Evolutionary conservation across 2,888 invertebrate species (phyloP).

Genomic region (Calameuta filiformis): DNA sequence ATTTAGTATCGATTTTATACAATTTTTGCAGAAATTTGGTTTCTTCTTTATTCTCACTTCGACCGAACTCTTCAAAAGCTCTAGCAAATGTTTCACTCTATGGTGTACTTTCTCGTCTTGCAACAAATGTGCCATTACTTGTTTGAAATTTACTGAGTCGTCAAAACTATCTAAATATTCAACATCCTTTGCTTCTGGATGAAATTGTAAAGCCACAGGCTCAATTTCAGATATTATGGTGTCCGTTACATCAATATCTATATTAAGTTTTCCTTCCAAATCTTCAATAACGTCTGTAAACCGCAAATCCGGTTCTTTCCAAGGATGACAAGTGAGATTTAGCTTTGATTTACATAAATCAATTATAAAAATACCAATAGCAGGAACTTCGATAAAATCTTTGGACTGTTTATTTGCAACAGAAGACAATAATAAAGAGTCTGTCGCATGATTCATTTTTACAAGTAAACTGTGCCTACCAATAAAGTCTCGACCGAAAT

Average conservation of each 20-base stretch:
- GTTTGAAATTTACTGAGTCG: conserved; percentile 52
- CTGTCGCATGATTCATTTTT: conserved; percentile 63
- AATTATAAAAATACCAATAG: conserved; percentile 71
- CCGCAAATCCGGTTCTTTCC: conserved; percentile 59
- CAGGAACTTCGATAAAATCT: conserved; percentile 72
- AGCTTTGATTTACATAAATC: conserved; percentile 63
- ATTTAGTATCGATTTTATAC: conserved; percentile 60
- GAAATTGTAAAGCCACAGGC: conserved; percentile 26
- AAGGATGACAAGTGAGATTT: conserved; percentile 65
- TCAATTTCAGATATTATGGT: conserved; percentile 33
- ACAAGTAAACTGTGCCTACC: conserved; percentile 88
- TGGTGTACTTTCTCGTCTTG: conserved; percentile 58
- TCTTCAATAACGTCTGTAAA: conserved; percentile 56
- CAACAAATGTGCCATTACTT: conserved; percentile 65
- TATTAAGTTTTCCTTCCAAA: conserved; percentile 55
- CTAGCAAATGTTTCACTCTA: conserved; percentile 67
- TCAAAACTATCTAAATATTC: conserved; percentile 43
- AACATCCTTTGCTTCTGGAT: conserved; percentile 46
- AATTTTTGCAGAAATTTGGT: conserved; percentile 73
- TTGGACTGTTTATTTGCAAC: conserved; percentile 65
- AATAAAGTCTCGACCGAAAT: conserved; percentile 86
- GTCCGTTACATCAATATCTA: conserved; percentile 52
- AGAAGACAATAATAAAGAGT: conserved; percentile 44
- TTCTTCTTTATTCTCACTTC: conserved; percentile 72
- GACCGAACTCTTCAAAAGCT: conserved; percentile 72